Evolutionary conservation across 2,888 invertebrate genomes (phyloP), one percentile per base, ranked within the genome.

Genomic region (Steinernema hermaphroditum): DNA sequence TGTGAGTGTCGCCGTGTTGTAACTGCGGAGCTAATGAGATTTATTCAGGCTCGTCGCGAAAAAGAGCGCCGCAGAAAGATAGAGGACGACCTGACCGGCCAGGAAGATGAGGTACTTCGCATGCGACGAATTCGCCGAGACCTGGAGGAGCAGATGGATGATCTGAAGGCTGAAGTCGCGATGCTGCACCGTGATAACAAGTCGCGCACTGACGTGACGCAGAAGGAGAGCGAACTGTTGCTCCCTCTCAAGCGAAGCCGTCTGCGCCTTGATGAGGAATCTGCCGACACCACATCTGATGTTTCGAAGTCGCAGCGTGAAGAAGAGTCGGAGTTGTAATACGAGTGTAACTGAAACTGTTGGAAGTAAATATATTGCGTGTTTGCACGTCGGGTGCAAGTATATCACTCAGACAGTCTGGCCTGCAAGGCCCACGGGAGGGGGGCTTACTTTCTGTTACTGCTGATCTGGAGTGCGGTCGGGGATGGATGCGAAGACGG

Each of bases 211-310:
- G 54, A 54, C 6, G 6, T 54, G 24, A 2, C 6, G 54, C 22
- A 54, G 27, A 49, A 49, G 49, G 49, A 49, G 49, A 49, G 19
- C 49, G n/a, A n/a, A n/a, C n/a, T n/a, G n/a, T n/a, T n/a, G n/a
- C n/a, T n/a, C n/a, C n/a, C n/a, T n/a, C n/a, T n/a, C n/a, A n/a
- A n/a, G n/a, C n/a, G n/a, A n/a, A n/a, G n/a, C n/a, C n/a, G n/a
- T n/a, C n/a, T n/a, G n/a, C n/a, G n/a, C n/a, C n/a, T n/a, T n/a
- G n/a, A n/a, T n/a, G n/a, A n/a, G n/a, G n/a, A n/a, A n/a, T n/a
- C n/a, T n/a, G n/a, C n/a, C n/a, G n/a, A n/a, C n/a, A n/a, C n/a
- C n/a, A n/a, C n/a, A n/a, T n/a, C n/a, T n/a, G n/a, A n/a, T n/a
- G n/a, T n/a, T n/a, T n/a, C n/a, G n/a, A n/a, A n/a, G n/a, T n/a